Base-by-base conservation (phyloP, 1,140 invertebrate species). In the Metopolophium dirhodum region DNA sequence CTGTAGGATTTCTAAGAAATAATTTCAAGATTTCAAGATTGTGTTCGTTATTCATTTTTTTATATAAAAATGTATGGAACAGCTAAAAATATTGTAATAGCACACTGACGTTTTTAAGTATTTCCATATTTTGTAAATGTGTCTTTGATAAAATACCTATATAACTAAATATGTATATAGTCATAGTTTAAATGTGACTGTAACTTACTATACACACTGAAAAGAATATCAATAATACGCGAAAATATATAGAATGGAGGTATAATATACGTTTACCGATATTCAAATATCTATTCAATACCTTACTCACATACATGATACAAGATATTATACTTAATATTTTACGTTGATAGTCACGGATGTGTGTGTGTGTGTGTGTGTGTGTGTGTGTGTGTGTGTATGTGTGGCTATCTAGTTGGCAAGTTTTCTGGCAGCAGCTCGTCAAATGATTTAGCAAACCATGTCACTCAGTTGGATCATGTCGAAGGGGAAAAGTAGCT, bases 311-410 rank as follows among this genome's bases (percentile, higher is more conserved):
- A n/a, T 77, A 77, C 14, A n/a, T 61, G 30, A 61, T 61, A 61
- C 26, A 61, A 18, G 61, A 77, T 77, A 77, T 77, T 77, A 77
- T n/a, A 77, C 61, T 77, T 77, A 77, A n/a, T 77, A n/a, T 77
- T 68, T 68, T n/a, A 30, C 3, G 9, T 14, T 7, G 30, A n/a
- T 68, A 61, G 30, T 30, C 30, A 30, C 57, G 4, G 11, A 20
- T 54, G 51, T 54, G 6, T 18, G 4, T n/a, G 11, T 77, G 14
- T 35, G 57, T 8, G 0, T n/a, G 61, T 18, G n/a, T 18, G 4
- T n/a, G 11, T 77, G 14, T 35, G 57, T 8, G 0, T n/a, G n/a
- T n/a, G n/a, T n/a, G n/a, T n/a, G n/a, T n/a, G 30, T 18, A 11
- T n/a, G 61, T 68, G 61, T 18, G n/a, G 30, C 14, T 77, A 77